Evolutionary conservation across 2,888 invertebrate species (phyloP).

Genomic region (Andrena chrysosceles): DNA sequence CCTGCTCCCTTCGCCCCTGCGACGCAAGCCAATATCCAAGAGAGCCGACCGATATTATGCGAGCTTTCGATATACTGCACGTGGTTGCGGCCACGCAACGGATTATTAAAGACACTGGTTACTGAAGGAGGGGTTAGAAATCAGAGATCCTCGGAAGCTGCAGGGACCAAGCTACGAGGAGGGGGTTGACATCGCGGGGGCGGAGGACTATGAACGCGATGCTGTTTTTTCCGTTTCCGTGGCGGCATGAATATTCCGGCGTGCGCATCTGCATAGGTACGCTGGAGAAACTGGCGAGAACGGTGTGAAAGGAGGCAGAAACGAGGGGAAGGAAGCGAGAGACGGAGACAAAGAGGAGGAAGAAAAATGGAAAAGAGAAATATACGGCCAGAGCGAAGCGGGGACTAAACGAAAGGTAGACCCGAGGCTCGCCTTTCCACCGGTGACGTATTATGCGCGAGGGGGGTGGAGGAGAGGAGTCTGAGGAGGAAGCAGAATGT

Average conservation of each 20-base stretch:
- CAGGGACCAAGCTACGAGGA: neutral
- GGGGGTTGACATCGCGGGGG: constrained; percentile 26
- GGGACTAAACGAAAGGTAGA: constrained; percentile 59
- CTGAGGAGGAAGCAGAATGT: constrained; percentile 38
- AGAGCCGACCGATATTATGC: constrained; percentile 70
- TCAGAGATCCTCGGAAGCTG: constrained; percentile 19
- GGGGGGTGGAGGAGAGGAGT: constrained; percentile 46
- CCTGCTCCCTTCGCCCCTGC: constrained; percentile 26
- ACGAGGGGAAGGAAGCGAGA: constrained; percentile 3
- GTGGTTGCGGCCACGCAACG: constrained; percentile 58
- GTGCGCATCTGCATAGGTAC: constrained; percentile 68
- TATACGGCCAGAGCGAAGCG: constrained; percentile 55
- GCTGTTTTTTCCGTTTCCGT: constrained; percentile 63
- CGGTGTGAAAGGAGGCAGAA: neutral
- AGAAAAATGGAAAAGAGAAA: constrained; percentile 62
- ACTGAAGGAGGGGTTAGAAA: constrained; percentile 29
- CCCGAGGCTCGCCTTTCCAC: constrained; percentile 67
- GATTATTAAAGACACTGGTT: constrained; percentile 69
- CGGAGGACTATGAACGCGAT: constrained; percentile 46
- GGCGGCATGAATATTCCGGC: constrained; percentile 68
- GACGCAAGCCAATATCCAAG: constrained; percentile 70
- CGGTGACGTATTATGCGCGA: constrained; percentile 81
- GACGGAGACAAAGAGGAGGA: neutral
- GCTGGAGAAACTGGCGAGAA: constrained; percentile 52
- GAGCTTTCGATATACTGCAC: constrained; percentile 65